Conservation (phyloP, 2,113 vertebrate genomes). For the Brachirus orientalis region DNA sequence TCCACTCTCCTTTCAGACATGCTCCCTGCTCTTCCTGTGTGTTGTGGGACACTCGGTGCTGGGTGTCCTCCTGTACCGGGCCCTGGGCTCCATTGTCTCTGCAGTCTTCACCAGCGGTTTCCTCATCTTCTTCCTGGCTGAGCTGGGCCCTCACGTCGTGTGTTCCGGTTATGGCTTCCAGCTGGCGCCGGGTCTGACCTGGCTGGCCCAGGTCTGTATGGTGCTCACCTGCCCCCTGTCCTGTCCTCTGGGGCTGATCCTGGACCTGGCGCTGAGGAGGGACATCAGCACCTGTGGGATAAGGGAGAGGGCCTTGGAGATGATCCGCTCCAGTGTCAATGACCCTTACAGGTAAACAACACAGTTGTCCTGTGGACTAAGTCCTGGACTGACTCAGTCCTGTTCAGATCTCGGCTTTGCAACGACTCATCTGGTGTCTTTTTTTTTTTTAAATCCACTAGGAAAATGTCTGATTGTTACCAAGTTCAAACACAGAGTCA, state of each 20-base stretch:
- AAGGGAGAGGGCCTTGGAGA: conserved; percentile 87
- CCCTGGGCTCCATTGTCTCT: conserved; percentile 74
- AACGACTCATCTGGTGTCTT: too few species aligned
- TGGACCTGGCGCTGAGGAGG: conserved; percentile 82
- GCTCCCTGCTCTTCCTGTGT: conserved; percentile 86
- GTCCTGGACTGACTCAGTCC: too few species aligned
- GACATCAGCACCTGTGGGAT: conserved; percentile 84
- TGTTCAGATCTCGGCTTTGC: too few species aligned
- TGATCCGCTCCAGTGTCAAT: conserved; percentile 85
- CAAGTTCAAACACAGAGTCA: too few species aligned
- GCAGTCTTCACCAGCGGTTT: conserved; percentile 84
- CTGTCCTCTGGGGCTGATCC: conserved; percentile 86
- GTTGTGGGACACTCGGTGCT: conserved; percentile 85
- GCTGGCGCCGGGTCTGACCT: conserved; percentile 84
- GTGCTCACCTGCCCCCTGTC: conserved; percentile 87
- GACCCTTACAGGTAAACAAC: conserved; percentile 84
- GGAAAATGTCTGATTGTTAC: too few species aligned
- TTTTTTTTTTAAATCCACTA: too few species aligned
- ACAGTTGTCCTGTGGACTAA: too few species aligned
- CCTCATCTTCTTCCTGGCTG: conserved; percentile 85
- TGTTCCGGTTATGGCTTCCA: conserved; percentile 87
- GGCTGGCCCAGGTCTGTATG: conserved; percentile 88
- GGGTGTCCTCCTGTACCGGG: conserved; percentile 84
- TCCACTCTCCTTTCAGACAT: conserved; percentile 62
- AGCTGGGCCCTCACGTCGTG: conserved; percentile 86